phyloP scores from a whole-genome alignment of 2,113 vertebrate species.

The Cheilinus undulatus region DNA sequence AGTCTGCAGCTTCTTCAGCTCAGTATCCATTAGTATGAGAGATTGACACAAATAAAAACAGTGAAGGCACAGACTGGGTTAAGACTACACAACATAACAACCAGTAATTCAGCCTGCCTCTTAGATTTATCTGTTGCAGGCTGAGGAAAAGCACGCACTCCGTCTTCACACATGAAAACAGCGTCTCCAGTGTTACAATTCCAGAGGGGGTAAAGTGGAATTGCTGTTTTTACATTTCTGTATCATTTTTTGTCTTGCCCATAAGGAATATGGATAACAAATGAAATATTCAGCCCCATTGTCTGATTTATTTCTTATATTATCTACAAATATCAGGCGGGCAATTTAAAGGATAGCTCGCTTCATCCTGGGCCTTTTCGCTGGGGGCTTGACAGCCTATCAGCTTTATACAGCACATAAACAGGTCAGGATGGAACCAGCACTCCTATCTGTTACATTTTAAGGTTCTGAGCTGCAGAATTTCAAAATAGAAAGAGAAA shows the following conservation, averaged over 20 bases:
- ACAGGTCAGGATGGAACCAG: conserved; percentile 85
- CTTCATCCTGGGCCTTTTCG: conserved; percentile 81
- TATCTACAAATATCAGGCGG: conserved; percentile 85
- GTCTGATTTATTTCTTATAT: conserved; percentile 93
- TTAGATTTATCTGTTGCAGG: conserved; percentile 84
- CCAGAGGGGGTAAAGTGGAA: conserved; percentile 86
- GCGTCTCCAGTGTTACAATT: conserved; percentile 83
- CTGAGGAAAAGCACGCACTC: conserved; percentile 78
- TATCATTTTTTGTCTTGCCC: conserved; percentile 86
- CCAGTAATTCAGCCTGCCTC: conserved; percentile 84
- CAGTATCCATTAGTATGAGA: conserved; percentile 67
- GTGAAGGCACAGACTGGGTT: conserved; percentile 74
- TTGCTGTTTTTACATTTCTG: conserved; percentile 89
- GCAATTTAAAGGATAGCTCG: conserved; percentile 87
- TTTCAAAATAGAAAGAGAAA: conserved; percentile 81
- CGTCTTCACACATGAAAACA: conserved; percentile 86
- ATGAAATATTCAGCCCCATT: conserved; percentile 91
- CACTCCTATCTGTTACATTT: conserved; percentile 83
- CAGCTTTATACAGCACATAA: conserved; percentile 83
- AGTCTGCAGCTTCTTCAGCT: conserved; percentile 52
- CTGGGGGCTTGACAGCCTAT: conserved; percentile 86
- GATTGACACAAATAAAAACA: conserved; percentile 73
- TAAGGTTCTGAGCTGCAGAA: conserved; percentile 81
- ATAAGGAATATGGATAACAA: conserved; percentile 93
- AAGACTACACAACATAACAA: conserved; percentile 84